Base-by-base conservation (phyloP, 1,140 invertebrate genomes). In the Trichoplusia ni region DNA sequence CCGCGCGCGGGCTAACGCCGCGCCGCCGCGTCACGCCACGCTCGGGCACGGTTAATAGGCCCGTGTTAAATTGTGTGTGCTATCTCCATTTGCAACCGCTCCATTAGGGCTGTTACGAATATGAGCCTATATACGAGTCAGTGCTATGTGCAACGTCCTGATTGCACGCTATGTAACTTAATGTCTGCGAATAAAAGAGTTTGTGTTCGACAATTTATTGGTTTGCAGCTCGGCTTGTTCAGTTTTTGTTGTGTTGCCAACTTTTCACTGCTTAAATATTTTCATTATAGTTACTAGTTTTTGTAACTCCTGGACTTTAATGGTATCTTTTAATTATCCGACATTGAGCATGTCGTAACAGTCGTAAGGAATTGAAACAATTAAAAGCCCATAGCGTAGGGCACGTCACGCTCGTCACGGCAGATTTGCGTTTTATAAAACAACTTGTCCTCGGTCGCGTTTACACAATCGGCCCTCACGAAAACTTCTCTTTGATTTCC, bases 41-140 rank as follows among this genome's bases (percentile, higher is more conserved):
- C 71, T 69, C 59, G 44, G 64, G 64, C 68, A 69, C 66, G 62
- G 62, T 67, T 77, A 80, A 79, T 79, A 80, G 68, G 61, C 65
- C 38, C 73, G 75, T 84, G 79, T 79, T 87, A 81, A 85, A 87
- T 84, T 81, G 81, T 84, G 73, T 83, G 78, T 82, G 70, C 73
- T 85, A 82, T 85, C 81, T 85, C 67, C 68, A 81, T 84, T 82
- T 68, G 64, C 69, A 64, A 75, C 53, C 27, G 42, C 49, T 61
- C 58, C 54, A 40, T 59, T 71, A 71, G 47, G 37, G 42, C 37
- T 71, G 53, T 29, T 46, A 59, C 56, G 23, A 58, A 21, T 59
- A 46, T 46, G 56, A 44, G 29, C 56, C 56, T 46, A 59, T 19
- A 37, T 42, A 29, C 29, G 21, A 18, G 19, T 14, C 29, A 14